Evolutionary conservation across 2,797 vertebrate genomes (phyloP), one percentile per base, ranked within the genome.

Genomic region (Arnoldichthys spilopterus): DNA sequence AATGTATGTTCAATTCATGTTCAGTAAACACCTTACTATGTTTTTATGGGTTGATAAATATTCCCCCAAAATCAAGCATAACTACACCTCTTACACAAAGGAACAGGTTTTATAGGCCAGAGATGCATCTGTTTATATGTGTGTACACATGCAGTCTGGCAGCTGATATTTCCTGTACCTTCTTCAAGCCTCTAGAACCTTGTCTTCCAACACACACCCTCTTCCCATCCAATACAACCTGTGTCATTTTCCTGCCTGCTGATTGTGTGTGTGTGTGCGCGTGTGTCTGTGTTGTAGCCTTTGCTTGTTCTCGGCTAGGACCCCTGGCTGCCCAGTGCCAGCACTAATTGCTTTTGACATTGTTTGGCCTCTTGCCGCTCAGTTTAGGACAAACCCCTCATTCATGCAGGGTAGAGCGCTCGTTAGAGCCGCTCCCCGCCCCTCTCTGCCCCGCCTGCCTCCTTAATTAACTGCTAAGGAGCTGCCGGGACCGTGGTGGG

Each of bases 381-480:
- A 88, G 94, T 94, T 94, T 91, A 92, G 95, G 93, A 99, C 97
- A 98, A 96, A 95, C 93, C 96, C 93, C 93, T 95, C 96, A 97
- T 98, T 98, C 96, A 97, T 94, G 92, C 89, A 76, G 81, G 78
- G 87, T 89, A 91, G 91, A 94, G 91, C 92, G 94, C 96, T 97
- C 91, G 94, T 98, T 98, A 98, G 95, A 93, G 92, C 88, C 82
- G 85, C 83, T 86, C 72, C 45, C 84, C 82, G 78, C 80, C 80
- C 72, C 76, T 85, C 87, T 80, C 84, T 90, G 91, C 93, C 94
- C 95, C 93, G 91, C 93, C 95, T 93, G 90, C 93, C 93, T 94
- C 92, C 95, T 98, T 98, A 97, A 98, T 98, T 98, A 98, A 96
- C 95, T 93, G 94, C 89, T 89, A 92, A 94, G 93, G 94, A 94